Evolutionary conservation across 2,888 invertebrate species (phyloP).

Genomic region (Rhopalosiphum nymphaeae): DNA sequence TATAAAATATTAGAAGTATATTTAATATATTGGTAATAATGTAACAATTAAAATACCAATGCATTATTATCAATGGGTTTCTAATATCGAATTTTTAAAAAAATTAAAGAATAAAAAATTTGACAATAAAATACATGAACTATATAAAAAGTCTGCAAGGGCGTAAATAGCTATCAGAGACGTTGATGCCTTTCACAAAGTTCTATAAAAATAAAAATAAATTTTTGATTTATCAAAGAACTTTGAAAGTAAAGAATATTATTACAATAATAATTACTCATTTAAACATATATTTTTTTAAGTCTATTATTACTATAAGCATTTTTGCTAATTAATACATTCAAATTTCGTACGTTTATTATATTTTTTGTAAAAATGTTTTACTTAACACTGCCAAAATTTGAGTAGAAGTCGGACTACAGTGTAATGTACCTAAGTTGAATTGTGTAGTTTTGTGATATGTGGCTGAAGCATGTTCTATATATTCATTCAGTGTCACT

Average conservation of each 20-base stretch:
- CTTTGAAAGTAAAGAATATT: background rate
- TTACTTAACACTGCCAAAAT: background rate
- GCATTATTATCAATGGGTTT: background rate
- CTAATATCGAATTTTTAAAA: background rate
- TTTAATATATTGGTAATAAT: background rate
- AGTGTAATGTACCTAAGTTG: background rate
- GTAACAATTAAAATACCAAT: background rate
- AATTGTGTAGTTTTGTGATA: background rate
- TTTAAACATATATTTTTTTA: background rate
- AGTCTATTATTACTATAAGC: background rate
- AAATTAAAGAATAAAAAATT: background rate
- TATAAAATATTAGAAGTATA: background rate
- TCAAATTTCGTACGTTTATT: background rate
- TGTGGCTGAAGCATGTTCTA: background rate
- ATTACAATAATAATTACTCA: background rate
- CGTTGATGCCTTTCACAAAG: background rate
- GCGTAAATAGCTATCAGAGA: background rate
- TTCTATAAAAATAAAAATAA: background rate
- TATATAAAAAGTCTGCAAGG: background rate
- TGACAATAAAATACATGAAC: background rate
- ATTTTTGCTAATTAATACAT: background rate
- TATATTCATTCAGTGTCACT: background rate
- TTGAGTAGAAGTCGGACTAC: background rate
- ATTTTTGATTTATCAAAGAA: background rate
- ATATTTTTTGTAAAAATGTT: background rate